Conservation (phyloP, 2,113 vertebrate genomes). For the Laticauda colubrina region DNA sequence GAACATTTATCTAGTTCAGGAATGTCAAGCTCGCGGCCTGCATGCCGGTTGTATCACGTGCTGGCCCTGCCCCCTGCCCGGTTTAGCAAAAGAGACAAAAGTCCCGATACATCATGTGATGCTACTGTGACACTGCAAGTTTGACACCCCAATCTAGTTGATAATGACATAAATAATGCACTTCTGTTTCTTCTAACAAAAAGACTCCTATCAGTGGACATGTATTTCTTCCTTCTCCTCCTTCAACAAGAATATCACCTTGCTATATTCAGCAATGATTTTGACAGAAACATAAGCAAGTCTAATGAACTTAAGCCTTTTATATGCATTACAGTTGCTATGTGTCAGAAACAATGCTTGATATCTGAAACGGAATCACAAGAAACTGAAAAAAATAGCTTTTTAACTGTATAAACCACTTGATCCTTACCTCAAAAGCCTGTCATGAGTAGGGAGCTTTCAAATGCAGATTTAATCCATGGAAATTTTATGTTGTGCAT, state of each 20-base stretch:
- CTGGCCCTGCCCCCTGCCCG: no score
- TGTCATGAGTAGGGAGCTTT: not conserved
- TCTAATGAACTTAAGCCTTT: conserved; percentile 8
- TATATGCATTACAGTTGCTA: conserved; percentile 13
- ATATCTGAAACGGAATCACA: conserved; percentile 16
- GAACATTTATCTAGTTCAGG: not conserved
- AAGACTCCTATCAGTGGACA: not conserved
- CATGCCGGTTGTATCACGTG: no score
- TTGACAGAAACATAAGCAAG: conserved; percentile 4
- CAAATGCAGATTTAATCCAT: conserved; percentile 6
- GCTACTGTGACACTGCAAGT: no score
- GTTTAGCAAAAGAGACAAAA: no score
- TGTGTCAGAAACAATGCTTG: conserved; percentile 3
- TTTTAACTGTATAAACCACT: conserved; percentile 10
- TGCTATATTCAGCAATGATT: not conserved
- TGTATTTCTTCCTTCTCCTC: not conserved
- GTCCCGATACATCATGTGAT: no score
- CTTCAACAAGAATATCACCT: not conserved
- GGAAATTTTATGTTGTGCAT: not conserved
- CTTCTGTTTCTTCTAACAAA: not conserved
- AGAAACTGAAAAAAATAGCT: not conserved
- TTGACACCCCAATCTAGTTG: not conserved
- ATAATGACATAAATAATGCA: not conserved
- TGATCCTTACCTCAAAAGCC: conserved; percentile 9
- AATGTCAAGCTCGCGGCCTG: no score